Evolutionary conservation across 1,140 invertebrate genomes (phyloP).

Genomic region (Agraylea sexmaculata): DNA sequence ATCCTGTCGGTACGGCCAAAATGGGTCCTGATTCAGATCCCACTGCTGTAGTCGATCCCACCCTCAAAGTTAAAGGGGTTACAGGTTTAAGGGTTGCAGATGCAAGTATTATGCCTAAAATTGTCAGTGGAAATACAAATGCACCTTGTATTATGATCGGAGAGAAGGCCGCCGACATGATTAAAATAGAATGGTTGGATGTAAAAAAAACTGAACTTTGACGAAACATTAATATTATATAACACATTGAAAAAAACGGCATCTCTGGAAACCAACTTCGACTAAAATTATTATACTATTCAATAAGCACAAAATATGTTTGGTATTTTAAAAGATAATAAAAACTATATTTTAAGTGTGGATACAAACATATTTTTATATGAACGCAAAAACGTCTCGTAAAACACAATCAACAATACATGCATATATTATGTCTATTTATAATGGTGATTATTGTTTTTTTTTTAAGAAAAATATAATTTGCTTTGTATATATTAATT

Average conservation of each 20-base stretch:
- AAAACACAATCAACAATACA: no score
- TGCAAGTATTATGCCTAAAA: conserved; percentile 59
- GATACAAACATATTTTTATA: no score
- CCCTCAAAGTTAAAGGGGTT: conserved; percentile 48
- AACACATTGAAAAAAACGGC: no score
- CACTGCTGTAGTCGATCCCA: conserved; percentile 47
- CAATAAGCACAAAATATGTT: no score
- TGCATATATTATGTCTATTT: no score
- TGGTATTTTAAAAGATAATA: no score
- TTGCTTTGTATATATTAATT: no score
- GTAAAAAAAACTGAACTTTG: neutral
- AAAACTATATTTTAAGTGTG: no score
- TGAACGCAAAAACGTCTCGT: no score
- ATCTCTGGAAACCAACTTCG: neutral
- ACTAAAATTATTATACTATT: neutral
- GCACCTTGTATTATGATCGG: conserved; percentile 58
- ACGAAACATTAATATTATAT: neutral
- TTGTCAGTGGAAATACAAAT: conserved; percentile 57
- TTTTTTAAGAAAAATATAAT: no score
- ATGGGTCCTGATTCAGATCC: conserved; percentile 49
- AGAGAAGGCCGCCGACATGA: conserved; percentile 53
- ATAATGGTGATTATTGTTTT: no score
- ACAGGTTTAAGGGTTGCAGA: conserved; percentile 51
- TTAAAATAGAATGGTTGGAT: conserved; percentile 41
- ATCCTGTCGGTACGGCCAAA: conserved; percentile 51